A percentile compares a stretch with the other conserved stretches of the same genome.
Evolutionary conservation across 2,113 vertebrate species (phyloP).

Genomic region (Crocuta crocuta): DNA sequence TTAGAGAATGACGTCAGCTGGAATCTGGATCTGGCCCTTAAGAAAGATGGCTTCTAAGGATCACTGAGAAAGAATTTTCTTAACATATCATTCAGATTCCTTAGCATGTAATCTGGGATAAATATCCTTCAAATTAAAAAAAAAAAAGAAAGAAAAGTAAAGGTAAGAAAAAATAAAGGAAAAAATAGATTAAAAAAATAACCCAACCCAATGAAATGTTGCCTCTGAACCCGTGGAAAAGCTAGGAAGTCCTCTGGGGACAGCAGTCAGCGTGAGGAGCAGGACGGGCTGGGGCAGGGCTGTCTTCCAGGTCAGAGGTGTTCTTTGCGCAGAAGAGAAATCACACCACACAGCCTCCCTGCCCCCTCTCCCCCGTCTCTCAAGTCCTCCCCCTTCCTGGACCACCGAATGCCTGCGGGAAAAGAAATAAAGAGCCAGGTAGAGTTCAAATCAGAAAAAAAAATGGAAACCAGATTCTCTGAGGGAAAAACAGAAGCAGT

Average conservation of each 20-base stretch:
- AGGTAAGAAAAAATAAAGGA: neutral
- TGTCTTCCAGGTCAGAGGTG: neutral
- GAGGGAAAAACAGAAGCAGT: conserved; percentile 63
- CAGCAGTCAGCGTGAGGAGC: neutral
- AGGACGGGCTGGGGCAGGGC: neutral
- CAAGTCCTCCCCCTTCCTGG: rapidly evolving
- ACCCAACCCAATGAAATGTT: neutral
- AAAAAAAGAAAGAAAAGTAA: neutral
- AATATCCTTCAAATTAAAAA: neutral
- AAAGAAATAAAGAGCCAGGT: conserved; percentile 34
- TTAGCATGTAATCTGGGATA: neutral
- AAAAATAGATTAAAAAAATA: neutral
- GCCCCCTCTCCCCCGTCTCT: neutral
- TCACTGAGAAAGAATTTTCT: neutral
- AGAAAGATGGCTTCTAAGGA: neutral
- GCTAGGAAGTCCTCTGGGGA: neutral
- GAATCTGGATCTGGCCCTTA: neutral
- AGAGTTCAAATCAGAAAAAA: conserved; percentile 33
- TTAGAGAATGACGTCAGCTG: neutral
- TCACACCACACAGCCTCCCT: neutral
- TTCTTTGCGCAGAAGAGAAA: neutral
- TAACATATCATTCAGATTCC: neutral
- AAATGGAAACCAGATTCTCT: conserved; percentile 60
- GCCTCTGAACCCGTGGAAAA: neutral
- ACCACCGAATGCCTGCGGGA: neutral